phyloP scores from a whole-genome alignment of 2,113 vertebrate genomes.

The Sapayoa aenigma region DNA sequence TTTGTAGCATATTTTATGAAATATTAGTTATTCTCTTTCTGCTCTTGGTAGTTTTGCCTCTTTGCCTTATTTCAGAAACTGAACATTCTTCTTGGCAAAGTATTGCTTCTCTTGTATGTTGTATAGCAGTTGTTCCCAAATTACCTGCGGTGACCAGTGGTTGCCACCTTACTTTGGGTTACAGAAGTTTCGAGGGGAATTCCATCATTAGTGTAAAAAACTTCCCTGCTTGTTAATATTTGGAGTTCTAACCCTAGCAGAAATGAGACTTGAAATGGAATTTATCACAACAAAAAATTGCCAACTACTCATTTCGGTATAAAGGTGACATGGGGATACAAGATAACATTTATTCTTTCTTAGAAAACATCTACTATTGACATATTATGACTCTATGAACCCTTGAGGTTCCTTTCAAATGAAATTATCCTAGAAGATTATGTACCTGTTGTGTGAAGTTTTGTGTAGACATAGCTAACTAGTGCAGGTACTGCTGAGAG shows the following conservation, averaged over 20 bases:
- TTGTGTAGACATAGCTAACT: neutral
- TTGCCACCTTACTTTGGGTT: neutral
- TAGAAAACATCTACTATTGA: neutral
- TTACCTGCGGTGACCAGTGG: neutral
- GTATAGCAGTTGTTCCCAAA: neutral
- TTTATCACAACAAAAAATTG: neutral
- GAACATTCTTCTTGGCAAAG: neutral
- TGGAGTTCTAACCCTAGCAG: neutral
- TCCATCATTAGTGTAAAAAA: neutral
- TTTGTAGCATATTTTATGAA: neutral
- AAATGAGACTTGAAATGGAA: slow-evolving; percentile 1
- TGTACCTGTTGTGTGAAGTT: neutral
- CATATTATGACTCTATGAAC: neutral
- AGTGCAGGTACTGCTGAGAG: slow-evolving; percentile 45
- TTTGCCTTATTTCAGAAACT: neutral
- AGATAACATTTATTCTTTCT: neutral
- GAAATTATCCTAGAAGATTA: neutral
- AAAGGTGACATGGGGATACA: neutral
- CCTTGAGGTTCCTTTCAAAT: neutral
- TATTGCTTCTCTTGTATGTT: neutral
- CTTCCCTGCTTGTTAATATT: neutral
- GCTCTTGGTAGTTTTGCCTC: neutral
- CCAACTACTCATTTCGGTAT: neutral
- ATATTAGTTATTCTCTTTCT: neutral
- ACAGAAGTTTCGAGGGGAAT: neutral